A percentile compares a stretch with the other conserved stretches of the same genome.
Evolutionary conservation across 2,797 vertebrate species (phyloP).

Genomic region (Sebastes itinus): DNA sequence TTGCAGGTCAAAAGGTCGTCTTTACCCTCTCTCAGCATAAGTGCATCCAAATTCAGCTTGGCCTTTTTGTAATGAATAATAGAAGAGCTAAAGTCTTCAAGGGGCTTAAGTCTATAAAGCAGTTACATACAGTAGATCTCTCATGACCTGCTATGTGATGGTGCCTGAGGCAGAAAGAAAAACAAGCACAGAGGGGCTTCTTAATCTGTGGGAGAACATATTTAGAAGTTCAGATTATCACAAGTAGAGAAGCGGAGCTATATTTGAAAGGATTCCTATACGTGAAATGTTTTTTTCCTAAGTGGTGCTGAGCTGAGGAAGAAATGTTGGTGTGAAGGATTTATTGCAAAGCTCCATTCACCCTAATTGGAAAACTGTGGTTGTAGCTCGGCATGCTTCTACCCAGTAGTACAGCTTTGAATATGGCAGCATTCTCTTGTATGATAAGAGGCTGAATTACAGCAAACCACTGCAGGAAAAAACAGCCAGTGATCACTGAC

Average conservation of each 20-base stretch:
- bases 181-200: constrained; percentile 32
- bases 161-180: constrained; percentile 68
- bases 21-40: constrained; percentile 3
- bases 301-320: not conserved
- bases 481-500: not conserved
- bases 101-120: constrained; percentile 58
- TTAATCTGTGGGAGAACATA: constrained; percentile 31
- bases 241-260: not conserved
- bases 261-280: not conserved
- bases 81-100: constrained; percentile 55
- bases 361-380: not conserved
- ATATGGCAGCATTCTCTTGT: not conserved
- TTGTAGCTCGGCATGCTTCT: not conserved
- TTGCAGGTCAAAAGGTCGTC: not conserved
- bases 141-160: constrained; percentile 64
- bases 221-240: constrained; percentile 24
- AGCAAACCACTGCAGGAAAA: not conserved
- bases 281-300: not conserved
- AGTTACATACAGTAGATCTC: constrained; percentile 56
- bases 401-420: not conserved
- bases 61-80: constrained; percentile 62
- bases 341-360: not conserved
- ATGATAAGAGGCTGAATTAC: not conserved
- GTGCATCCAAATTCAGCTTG: constrained; percentile 29
- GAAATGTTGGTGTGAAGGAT: not conserved